These are phyloP conservation scores for Heliconius ethilla DNA, from an alignment of 2,888 invertebrate species.

Conservation along the genomic window DNA sequence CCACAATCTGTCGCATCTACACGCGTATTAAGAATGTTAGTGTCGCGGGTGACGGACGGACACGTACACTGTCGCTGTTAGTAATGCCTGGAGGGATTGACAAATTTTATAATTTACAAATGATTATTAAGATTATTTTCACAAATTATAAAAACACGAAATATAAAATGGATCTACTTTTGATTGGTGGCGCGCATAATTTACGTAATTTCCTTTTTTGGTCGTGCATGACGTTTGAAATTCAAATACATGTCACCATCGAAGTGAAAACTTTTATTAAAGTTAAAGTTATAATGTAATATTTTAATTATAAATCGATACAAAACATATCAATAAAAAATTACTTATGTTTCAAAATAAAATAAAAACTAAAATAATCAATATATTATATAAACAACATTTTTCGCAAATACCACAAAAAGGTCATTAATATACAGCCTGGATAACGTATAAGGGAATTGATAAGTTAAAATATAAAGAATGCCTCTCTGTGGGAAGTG, in stretches of 20 bases:
- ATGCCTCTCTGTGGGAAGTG: constrained; percentile 49
- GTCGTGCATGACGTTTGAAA: neutral
- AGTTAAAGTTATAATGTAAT: neutral
- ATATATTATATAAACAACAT: neutral
- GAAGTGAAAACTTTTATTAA: neutral
- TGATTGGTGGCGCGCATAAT: neutral
- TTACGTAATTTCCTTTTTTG: constrained; percentile 9
- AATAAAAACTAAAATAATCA: neutral
- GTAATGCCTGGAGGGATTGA: neutral
- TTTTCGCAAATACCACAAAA: constrained; percentile 3
- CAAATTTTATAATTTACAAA: neutral
- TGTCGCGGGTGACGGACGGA: neutral
- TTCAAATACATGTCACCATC: neutral
- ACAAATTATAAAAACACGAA: neutral
- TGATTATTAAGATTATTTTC: neutral
- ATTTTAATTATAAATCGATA: neutral
- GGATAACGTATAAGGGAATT: constrained; percentile 21
- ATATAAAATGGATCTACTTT: neutral
- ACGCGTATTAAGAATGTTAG: neutral
- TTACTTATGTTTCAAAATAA: neutral
- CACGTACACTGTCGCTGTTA: neutral
- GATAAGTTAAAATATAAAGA: constrained; percentile 51
- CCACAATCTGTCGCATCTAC: constrained; percentile 19
- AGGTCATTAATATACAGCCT: constrained; percentile 19
- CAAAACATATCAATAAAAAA: no score